Evolutionary conservation across 53 echinoderm and acorn worm species (phyloP).

Genomic region (Patiria pectinifera): DNA sequence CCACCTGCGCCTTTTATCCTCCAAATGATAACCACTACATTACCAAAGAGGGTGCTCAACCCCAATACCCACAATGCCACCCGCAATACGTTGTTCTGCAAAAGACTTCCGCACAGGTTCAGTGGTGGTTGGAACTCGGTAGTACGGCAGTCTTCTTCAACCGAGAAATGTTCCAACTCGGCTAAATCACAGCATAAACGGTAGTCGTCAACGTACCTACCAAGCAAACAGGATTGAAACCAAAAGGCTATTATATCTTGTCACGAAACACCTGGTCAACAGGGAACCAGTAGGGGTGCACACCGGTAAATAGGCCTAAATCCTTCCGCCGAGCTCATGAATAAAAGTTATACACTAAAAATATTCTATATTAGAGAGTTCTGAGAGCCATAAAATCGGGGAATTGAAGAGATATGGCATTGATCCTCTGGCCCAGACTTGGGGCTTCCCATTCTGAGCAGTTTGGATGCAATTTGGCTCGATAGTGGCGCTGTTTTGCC

Average conservation of each 20-base stretch:
- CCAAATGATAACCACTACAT: slow-evolving; percentile 41
- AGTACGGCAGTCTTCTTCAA: neutral
- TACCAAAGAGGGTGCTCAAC: slow-evolving; percentile 50
- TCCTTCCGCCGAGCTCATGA: no score
- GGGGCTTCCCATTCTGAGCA: no score
- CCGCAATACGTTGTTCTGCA: slow-evolving; percentile 22
- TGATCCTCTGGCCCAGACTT: no score
- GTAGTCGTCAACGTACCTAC: slow-evolving; percentile 42
- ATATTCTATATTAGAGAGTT: no score
- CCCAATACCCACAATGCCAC: slow-evolving; percentile 49
- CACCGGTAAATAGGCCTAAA: no score
- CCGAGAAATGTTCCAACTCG: neutral
- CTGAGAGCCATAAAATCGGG: no score
- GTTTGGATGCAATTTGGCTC: no score
- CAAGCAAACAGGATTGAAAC: neutral
- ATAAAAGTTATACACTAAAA: no score
- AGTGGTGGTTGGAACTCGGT: slow-evolving; percentile 18
- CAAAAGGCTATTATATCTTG: neutral
- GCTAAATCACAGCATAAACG: slow-evolving; percentile 22
- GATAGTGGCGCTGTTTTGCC: no score
- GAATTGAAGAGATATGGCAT: no score
- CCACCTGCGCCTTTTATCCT: neutral
- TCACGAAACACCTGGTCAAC: neutral
- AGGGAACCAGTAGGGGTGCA: neutral
- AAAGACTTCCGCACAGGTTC: slow-evolving; percentile 47